phyloP scores from a whole-genome alignment of 2,113 vertebrate genomes.

The Cyprinodon tularosa region DNA sequence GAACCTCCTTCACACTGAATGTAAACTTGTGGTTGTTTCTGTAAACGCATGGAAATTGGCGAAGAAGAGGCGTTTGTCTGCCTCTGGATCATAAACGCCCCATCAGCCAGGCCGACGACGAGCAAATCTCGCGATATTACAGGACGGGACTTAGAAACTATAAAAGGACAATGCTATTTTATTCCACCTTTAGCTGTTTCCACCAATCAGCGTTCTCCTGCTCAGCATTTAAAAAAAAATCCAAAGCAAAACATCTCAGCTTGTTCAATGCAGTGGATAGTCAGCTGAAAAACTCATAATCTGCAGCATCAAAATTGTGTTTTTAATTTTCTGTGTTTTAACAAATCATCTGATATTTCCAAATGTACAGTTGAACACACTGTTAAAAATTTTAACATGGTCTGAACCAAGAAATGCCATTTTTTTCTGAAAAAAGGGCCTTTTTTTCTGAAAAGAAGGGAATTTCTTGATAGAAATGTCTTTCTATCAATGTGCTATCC shows the following conservation, averaged over 20 bases:
- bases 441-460: neutral
- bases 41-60: neutral
- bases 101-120: neutral
- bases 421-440: neutral
- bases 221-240: too few species aligned
- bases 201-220: neutral
- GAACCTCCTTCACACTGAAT: neutral
- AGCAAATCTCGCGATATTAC: conserved; percentile 60
- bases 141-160: neutral
- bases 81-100: conserved; percentile 15
- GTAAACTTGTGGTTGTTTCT: neutral
- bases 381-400: neutral
- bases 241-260: neutral
- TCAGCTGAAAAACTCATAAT: neutral
- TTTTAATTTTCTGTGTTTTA: neutral
- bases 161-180: neutral
- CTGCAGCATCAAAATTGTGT: neutral
- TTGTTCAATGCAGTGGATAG: neutral
- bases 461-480: too few species aligned
- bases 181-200: neutral
- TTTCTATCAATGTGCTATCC: too few species aligned
- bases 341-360: neutral
- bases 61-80: neutral
- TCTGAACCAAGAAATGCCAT: neutral
- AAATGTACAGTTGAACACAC: neutral